These are phyloP conservation scores for Triplophysa dalaica DNA, from an alignment of 2,113 vertebrate genomes.

Conservation along the genomic window DNA sequence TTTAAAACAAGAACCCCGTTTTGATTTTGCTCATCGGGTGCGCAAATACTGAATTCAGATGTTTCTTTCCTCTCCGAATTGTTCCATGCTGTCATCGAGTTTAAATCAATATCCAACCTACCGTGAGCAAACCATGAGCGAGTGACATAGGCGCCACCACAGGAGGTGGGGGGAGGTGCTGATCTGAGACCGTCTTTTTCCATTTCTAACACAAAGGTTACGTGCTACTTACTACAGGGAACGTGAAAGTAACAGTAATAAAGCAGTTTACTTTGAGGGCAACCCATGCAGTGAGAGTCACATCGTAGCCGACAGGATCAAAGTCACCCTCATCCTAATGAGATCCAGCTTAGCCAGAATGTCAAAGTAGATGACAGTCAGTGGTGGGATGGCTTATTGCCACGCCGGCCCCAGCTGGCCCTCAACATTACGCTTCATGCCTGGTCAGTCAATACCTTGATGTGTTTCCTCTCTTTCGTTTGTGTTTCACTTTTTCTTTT, in stretches of 20 bases:
- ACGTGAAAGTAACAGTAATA: conserved; percentile 62
- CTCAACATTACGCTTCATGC: conserved; percentile 22
- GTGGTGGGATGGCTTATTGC: conserved; percentile 67
- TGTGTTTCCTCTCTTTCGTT: neutral
- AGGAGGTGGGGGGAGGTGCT: neutral
- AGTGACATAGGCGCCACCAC: neutral
- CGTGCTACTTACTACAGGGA: neutral
- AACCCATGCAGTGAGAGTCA: conserved; percentile 70
- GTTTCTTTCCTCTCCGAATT: conserved; percentile 17
- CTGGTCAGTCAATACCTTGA: conserved; percentile 18
- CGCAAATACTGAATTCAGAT: conserved; percentile 39
- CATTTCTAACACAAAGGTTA: conserved; percentile 20
- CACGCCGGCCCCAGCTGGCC: conserved; percentile 42
- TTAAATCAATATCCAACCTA: conserved; percentile 43
- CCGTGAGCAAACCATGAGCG: conserved; percentile 14
- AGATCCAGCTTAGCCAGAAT: conserved; percentile 76
- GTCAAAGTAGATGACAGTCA: conserved; percentile 74
- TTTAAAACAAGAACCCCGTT: conserved; percentile 22
- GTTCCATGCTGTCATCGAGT: conserved; percentile 36
- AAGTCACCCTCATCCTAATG: conserved; percentile 75
- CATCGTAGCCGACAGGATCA: conserved; percentile 72
- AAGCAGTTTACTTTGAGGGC: conserved; percentile 68
- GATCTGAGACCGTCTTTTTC: neutral
- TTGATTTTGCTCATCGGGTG: conserved; percentile 22
- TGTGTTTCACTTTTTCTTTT: neutral